Base-by-base conservation (phyloP, 64 coral and sea anemone genomes). In the Pocillopora damicornis region DNA sequence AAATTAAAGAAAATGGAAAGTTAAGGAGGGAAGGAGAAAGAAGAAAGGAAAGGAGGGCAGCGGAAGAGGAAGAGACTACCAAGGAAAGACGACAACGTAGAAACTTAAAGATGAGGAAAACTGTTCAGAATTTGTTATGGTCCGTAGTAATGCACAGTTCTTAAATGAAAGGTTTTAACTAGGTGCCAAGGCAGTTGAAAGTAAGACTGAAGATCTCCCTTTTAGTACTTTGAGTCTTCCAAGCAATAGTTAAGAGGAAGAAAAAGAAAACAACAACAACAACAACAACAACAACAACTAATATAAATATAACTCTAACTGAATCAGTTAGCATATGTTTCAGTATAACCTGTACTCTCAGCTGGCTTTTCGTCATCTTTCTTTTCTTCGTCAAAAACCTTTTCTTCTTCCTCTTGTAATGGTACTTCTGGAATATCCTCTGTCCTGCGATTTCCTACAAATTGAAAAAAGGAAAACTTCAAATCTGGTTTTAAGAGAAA, bases 281-380 rank as follows among this genome's bases (percentile, higher is more conserved):
- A 30, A 30, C 30, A 30, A 30, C 30, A 30, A 30, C 30, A 30
- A 77, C 7, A 77, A 38, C 16, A 17, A 25, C 15, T 36, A 8
- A 77, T 36, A 2, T 13, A 35, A 51, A n/a, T 13, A 51, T 51
- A 36, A n/a, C 13, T 13, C 26, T 17, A 2, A 35, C 13, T 14
- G 22, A 14, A 35, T 14, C 75, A 35, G 17, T 51, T 76, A 5
- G 26, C 37, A 22, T 36, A n/a, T 7, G 17, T 6, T 9, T 37
- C 15, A 37, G 2, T n/a, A 42, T 38, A 5, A 78, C 73, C 86
- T 75, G 35, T 78, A 13, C 65, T 56, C 51, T 88, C 61, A 75
- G 37, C 34, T 18, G 86, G 58, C 72, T 75, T 76, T 59, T 88
- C 86, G 8, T 78, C 75, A n/a, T 60, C 73, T 30, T 76, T 76